Base-by-base conservation (phyloP, 2,113 vertebrate species). In the Asarcornis scutulata region DNA sequence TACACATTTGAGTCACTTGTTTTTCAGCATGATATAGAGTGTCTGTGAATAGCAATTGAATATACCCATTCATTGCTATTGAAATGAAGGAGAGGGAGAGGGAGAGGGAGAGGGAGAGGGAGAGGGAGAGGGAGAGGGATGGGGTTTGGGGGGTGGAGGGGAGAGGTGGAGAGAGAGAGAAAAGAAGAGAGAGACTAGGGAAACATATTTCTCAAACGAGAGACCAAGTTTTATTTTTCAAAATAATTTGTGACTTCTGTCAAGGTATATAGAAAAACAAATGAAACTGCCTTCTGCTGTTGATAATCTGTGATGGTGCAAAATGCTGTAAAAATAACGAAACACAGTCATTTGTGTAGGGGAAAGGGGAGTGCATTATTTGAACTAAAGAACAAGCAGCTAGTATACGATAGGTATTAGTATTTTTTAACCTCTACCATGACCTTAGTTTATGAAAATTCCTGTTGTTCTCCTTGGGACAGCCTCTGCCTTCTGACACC, bases 161-260 rank as follows among this genome's bases (percentile, higher is more conserved):
- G 42, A 44, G 17, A 44, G 46, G 46, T 21, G 46, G 46, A 48
- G 20, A 21, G 29, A 21, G 29, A 88, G 14, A 3, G 13, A 83
- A 83, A 69, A 50, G 23, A 13, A 20, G 48, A 50, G 48, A 50
- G 8, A 50, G 17, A 66, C 76, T 83, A 88, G 34, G 12, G 8
- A 59, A 86, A 67, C 29, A 14, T 88, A 75, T 66, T 95, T 92
- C 58, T 92, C 59, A 91, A 88, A 21, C 3, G 36, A 88, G 44
- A 50, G 26, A 66, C 17, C 3, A 64, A 86, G 15, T 66, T 88
- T 81, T 7, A 48, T 80, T 92, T 82, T 83, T 88, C 3, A 32
- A 79, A 90, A 82, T 77, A 83, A 90, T 59, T 78, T 91, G 46
- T 92, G 77, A 89, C 71, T 59, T 87, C 66, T 87, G 31, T 87